phyloP scores from a whole-genome alignment of 2,113 vertebrate genomes.

The Toxostoma redivivum region DNA sequence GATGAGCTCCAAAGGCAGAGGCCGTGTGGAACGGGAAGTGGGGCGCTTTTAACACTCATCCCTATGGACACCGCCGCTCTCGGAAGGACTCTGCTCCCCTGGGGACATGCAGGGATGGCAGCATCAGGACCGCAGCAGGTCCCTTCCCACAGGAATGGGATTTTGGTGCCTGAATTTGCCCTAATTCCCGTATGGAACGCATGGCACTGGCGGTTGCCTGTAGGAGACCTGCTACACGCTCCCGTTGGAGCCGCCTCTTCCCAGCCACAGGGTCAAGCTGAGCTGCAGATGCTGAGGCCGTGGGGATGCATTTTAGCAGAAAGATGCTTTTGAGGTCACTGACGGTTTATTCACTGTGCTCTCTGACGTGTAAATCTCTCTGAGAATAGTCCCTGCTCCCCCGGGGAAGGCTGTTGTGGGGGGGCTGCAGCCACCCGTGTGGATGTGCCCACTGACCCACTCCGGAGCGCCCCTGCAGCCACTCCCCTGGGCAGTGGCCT shows the following conservation, averaged over 20 bases:
- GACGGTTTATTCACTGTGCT: background rate
- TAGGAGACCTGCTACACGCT: background rate
- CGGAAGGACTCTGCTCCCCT: background rate
- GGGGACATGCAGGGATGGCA: background rate
- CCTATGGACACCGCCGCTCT: accelerated
- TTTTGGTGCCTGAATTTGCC: background rate
- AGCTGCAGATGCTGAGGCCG: background rate
- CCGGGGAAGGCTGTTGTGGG: background rate
- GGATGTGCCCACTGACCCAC: background rate
- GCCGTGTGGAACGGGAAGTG: accelerated
- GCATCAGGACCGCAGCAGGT: accelerated
- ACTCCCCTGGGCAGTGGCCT: background rate
- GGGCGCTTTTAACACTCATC: background rate
- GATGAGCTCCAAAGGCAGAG: background rate
- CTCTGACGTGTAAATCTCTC: background rate
- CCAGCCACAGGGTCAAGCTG: background rate
- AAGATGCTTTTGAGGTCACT: background rate
- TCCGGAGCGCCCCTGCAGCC: accelerated
- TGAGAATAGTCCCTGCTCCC: background rate
- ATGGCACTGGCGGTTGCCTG: accelerated
- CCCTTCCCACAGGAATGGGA: background rate
- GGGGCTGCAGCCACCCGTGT: background rate
- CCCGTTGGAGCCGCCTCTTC: background rate
- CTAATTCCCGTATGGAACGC: accelerated
- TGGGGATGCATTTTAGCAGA: background rate